Base-by-base conservation (phyloP, 2,797 vertebrate species). In the Scolopax rusticola region DNA sequence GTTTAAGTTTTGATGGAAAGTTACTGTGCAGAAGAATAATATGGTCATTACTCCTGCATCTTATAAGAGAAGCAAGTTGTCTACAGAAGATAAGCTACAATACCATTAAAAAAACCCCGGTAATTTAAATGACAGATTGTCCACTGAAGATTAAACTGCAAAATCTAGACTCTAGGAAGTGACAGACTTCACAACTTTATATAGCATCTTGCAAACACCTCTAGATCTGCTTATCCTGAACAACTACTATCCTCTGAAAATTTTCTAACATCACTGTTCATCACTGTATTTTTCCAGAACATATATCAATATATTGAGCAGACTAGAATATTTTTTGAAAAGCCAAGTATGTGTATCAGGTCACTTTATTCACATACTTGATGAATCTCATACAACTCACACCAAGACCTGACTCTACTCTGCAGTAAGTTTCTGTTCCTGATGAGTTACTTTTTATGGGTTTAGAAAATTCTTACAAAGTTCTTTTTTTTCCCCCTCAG, bases 1-100 rank as follows among this genome's bases (percentile, higher is more conserved):
- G 48, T 65, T 93, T 79, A 80, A 77, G 33, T 65, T 90, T 92
- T 84, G 65, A 51, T 70, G 23, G 40, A 92, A 89, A 84, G 59
- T 36, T 88, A 54, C 30, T 50, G 18, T 80, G 45, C 21, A 59
- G 48, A 69, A 71, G 48, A 94, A 88, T 57, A 70, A 71, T 53
- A 41, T 65, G 24, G 21, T 69, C 43, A 7, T 74, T 93, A 53
- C 10, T 90, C 21, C 53, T 75, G 14, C 41, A 75, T 92, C 63
- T 95, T 89, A 57, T 45, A 74, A 74, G 25, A 73, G 32, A 57
- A 77, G 8, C 11, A 77, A 68, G 51, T 77, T 83, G 36, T 65
- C 40, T 93, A 61, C 19, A 82, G 51, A 79, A 84, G 73, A 92
- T 59, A 84, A 92, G 27, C 15, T 54, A 28, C 18, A 68, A 9